Conservation (phyloP, 2,797 vertebrate genomes). For the Acridotheres tristis region DNA sequence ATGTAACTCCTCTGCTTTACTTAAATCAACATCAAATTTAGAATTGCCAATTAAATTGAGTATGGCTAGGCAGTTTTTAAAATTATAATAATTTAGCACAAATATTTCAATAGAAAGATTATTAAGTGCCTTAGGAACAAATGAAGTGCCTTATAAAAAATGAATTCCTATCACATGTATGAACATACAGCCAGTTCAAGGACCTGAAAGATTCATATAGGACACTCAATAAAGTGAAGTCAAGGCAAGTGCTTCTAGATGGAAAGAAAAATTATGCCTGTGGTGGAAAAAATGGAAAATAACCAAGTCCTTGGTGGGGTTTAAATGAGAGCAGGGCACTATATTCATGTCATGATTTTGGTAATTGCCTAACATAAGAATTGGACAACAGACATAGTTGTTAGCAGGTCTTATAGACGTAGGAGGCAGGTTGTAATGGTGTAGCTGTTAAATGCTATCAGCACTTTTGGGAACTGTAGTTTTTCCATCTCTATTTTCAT, state of each 20-base stretch:
- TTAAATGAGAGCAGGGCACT: neutral
- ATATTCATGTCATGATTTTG: neutral
- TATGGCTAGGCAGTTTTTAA: neutral
- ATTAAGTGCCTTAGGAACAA: neutral
- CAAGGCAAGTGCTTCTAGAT: neutral
- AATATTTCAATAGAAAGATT: conserved; percentile 19
- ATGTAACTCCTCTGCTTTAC: neutral
- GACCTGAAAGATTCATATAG: neutral
- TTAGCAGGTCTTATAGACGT: neutral
- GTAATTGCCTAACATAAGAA: neutral
- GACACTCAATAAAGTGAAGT: neutral
- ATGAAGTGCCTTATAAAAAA: neutral
- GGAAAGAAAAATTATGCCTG: neutral
- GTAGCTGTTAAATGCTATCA: neutral
- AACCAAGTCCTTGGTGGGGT: neutral
- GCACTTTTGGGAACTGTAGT: neutral
- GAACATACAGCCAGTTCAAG: neutral
- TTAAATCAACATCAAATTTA: neutral
- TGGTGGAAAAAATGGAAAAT: neutral
- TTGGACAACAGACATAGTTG: neutral
- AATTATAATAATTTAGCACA: conserved; percentile 3
- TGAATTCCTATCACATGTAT: neutral
- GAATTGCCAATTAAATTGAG: neutral
- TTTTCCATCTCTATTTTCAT: neutral
- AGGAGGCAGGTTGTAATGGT: neutral